Conservation (phyloP, 2,113 vertebrate species). For the Paramisgurnus dabryanus region DNA sequence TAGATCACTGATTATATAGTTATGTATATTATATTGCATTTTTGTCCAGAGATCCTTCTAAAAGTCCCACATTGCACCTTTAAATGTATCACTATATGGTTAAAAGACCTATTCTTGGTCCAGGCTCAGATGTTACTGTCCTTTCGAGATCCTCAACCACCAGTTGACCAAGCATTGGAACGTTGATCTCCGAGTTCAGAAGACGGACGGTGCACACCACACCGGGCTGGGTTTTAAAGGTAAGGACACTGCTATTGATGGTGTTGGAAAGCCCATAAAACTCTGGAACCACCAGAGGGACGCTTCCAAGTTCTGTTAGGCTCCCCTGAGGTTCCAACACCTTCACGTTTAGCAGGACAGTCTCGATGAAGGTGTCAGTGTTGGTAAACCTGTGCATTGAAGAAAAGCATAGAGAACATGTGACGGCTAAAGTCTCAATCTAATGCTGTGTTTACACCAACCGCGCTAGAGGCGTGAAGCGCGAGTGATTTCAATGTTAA, state of each 20-base stretch:
- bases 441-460: no score
- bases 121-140: constrained; percentile 13
- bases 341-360: constrained; percentile 63
- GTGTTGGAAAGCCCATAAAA: constrained; percentile 74
- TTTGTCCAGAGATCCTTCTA: no score
- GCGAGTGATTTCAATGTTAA: no score
- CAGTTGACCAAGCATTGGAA: constrained; percentile 67
- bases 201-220: constrained; percentile 65
- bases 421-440: no score
- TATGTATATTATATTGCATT: no score
- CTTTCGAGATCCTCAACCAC: constrained; percentile 60
- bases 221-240: constrained; percentile 44
- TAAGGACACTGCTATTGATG: constrained; percentile 67
- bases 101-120: constrained; percentile 63
- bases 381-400: constrained; percentile 72
- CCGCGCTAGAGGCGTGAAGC: no score
- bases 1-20: no score
- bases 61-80: no score
- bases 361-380: constrained; percentile 71
- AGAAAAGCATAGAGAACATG: constrained; percentile 17
- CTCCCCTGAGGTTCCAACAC: constrained; percentile 61
- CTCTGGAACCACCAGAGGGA: constrained; percentile 70
- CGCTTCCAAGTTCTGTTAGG: constrained; percentile 63
- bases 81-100: background rate
- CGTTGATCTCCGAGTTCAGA: constrained; percentile 56